Conservation (phyloP, 1,140 invertebrate genomes). For the Drosophila bocqueti region DNA sequence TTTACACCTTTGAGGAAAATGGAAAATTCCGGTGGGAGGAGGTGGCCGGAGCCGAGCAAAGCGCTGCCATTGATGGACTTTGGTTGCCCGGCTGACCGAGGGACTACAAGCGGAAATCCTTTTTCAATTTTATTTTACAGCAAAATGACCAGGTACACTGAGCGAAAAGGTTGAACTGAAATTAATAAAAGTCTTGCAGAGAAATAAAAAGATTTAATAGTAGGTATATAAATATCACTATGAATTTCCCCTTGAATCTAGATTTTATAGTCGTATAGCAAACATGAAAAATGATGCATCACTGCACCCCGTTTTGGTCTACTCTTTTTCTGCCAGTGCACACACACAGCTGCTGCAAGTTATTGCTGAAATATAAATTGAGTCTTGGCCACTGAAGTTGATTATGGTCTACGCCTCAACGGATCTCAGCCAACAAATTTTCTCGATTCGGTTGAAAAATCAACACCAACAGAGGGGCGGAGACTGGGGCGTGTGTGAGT, state of each 20-base stretch:
- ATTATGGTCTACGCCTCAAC: slow-evolving; percentile 79
- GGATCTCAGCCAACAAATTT: slow-evolving; percentile 81
- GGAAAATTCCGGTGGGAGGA: background rate
- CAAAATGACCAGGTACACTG: slow-evolving; percentile 27
- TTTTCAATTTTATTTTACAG: slow-evolving; percentile 78
- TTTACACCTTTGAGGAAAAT: slow-evolving; percentile 69
- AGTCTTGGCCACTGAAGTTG: slow-evolving; percentile 80
- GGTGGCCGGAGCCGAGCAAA: background rate
- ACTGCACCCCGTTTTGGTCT: too few species aligned
- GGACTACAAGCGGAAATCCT: slow-evolving; percentile 78
- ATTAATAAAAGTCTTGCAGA: too few species aligned
- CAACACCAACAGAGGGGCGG: slow-evolving; percentile 55
- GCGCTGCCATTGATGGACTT: slow-evolving; percentile 45
- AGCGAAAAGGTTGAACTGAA: background rate
- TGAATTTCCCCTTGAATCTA: too few species aligned
- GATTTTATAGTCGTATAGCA: background rate
- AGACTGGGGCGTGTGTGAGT: slow-evolving; percentile 5
- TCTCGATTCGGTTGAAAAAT: slow-evolving; percentile 81
- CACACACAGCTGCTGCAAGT: slow-evolving; percentile 64
- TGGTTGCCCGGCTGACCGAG: slow-evolving; percentile 60
- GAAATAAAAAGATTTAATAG: too few species aligned
- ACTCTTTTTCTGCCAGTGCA: slow-evolving; percentile 5
- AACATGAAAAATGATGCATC: background rate
- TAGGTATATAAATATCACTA: too few species aligned
- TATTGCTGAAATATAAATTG: slow-evolving; percentile 76